Percentiles rank a stretch among this genome's conserved stretches.
phyloP scores from a whole-genome alignment of 2,797 vertebrate species.

The Sternarchorhynchus goeldii region DNA sequence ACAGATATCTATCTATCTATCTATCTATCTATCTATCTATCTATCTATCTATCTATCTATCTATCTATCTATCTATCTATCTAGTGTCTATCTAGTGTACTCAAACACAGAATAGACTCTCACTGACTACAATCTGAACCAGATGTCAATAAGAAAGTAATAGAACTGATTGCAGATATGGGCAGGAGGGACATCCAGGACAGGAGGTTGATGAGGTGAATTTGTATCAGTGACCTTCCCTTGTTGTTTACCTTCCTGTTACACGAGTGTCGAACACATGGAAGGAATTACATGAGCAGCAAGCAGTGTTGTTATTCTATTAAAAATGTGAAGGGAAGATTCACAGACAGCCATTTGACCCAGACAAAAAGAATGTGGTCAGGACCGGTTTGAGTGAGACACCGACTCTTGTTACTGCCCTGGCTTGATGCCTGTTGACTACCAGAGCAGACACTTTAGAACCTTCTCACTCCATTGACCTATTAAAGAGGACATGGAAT shows the following conservation, averaged over 20 bases:
- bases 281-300: slow-evolving; percentile 67
- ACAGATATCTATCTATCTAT: too few relatives aligned
- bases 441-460: slow-evolving; percentile 17
- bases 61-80: too few relatives aligned
- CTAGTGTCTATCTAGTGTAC: too few relatives aligned
- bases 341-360: background rate
- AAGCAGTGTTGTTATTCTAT: slow-evolving; percentile 65
- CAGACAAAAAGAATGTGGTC: background rate
- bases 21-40: too few relatives aligned
- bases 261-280: slow-evolving; percentile 72
- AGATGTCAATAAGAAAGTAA: too few relatives aligned
- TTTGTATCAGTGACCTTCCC: slow-evolving; percentile 71
- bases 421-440: background rate
- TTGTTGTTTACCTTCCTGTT: slow-evolving; percentile 67
- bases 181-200: too few relatives aligned
- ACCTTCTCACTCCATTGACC: background rate
- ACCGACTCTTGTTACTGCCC: background rate
- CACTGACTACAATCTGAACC: too few relatives aligned
- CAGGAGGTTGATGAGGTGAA: slow-evolving; percentile 51
- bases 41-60: too few relatives aligned
- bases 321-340: slow-evolving; percentile 71
- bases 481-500: slow-evolving; percentile 3
- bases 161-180: too few relatives aligned
- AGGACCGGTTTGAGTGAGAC: background rate
- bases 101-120: too few relatives aligned